These are phyloP conservation scores for Netelia fuscicornis DNA, from an alignment of 2,888 invertebrate species.

Conservation along the genomic window DNA sequence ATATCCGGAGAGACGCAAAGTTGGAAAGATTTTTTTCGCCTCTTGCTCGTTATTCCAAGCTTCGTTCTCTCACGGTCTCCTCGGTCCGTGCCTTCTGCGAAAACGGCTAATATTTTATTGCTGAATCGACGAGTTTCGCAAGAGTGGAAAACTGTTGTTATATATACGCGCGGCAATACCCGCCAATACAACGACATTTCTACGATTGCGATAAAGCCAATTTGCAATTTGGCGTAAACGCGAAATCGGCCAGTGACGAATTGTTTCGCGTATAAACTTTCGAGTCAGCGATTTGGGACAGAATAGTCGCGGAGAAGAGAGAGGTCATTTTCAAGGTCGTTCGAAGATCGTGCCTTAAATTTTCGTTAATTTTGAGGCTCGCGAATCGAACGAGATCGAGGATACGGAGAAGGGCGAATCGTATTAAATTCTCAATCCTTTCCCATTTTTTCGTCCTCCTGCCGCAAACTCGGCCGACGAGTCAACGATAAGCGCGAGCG, in stretches of 20 bases:
- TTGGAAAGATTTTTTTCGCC: background rate
- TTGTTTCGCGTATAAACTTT: no score
- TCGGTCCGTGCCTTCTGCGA: background rate
- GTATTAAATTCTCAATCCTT: conserved; percentile 32
- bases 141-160: conserved; percentile 44
- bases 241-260: no score
- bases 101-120: conserved; percentile 63
- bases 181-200: background rate
- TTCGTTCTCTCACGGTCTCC: background rate
- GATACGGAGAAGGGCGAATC: background rate
- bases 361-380: conserved; percentile 9
- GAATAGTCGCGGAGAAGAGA: background rate
- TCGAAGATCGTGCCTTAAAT: background rate
- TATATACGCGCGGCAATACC: background rate
- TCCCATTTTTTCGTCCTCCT: conserved; percentile 3
- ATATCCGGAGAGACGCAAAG: no score
- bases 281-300: no score
- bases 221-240: background rate
- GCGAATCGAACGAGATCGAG: background rate
- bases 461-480: background rate
- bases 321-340: conserved; percentile 25
- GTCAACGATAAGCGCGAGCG: conserved; percentile 11
- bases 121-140: conserved; percentile 54
- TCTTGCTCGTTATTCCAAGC: conserved; percentile 7
- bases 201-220: background rate